Base-by-base conservation (phyloP, 2,797 vertebrate species). In the Gymnocypris eckloni region DNA sequence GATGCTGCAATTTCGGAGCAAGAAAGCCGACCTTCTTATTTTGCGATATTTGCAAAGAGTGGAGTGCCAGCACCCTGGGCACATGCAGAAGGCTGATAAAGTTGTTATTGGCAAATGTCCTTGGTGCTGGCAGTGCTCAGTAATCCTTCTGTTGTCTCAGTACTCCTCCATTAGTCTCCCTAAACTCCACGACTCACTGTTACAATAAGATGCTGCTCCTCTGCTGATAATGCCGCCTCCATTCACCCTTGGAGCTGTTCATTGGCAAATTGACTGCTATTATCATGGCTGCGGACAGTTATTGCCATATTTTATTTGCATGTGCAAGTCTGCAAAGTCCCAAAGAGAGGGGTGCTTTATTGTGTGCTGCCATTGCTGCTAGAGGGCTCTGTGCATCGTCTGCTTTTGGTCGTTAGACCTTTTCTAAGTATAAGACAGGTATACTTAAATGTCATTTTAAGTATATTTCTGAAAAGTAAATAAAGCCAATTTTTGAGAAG, bases 1-100 rank as follows among this genome's bases (percentile, higher is more conserved):
- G 72, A 72, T 71, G 37, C 43, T 64, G 67, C 93, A 94, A 94
- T 95, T 92, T 94, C 96, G 94, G 94, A 96, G 95, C 94, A 92
- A 96, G 96, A 97, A 94, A 96, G 95, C 96, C 95, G 91, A 89
- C 45, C 80, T 54, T 94, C 94, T 96, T 97, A 96, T 97, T 97
- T 97, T 94, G 91, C 94, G 93, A 95, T 94, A 93, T 91, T 93
- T 28, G 94, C 93, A 96, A 96, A 95, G 76, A 93, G 91, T 88
- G 84, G 73, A 79, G 86, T 87, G 94, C 94, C 96, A 95, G 96
- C 95, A 93, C 92, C 93, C 94, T 90, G 93, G 92, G 94, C 95
- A 89, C 95, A 94, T 97, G 97, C 93, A 96, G 83, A 93, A 94
- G 90, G 95, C 95, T 97, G 97, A 99, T 98, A 99, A 98, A 98